phyloP scores from a whole-genome alignment of 2,797 vertebrate genomes.

The Myotis vivesi region DNA sequence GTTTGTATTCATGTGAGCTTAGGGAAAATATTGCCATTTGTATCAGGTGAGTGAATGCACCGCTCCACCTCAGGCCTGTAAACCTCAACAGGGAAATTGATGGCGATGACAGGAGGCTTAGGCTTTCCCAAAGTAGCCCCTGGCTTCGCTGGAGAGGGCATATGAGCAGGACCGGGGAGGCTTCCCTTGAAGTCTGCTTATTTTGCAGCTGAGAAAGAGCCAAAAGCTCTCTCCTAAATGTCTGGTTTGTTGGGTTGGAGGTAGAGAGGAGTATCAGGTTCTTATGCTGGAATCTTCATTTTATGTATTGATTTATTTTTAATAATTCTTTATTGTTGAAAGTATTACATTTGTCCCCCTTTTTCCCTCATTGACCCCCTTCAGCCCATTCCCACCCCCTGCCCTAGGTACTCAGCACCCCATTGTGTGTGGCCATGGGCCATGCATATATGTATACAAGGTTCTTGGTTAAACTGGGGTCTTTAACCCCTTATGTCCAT shows the following conservation, averaged over 20 bases:
- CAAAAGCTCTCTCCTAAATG: background rate
- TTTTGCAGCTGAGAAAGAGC: background rate
- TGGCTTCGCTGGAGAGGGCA: background rate
- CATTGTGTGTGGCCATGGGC: too few relatives aligned
- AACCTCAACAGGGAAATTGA: background rate
- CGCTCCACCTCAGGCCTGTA: conserved; percentile 8
- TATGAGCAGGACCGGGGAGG: background rate
- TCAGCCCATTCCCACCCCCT: too few relatives aligned
- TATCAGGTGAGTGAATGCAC: conserved; percentile 39
- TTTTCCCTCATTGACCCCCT: too few relatives aligned
- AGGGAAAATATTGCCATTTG: conserved; percentile 58
- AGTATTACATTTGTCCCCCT: too few relatives aligned
- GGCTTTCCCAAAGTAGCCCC: background rate
- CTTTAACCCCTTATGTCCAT: background rate
- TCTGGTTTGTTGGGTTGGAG: background rate
- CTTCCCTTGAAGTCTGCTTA: background rate
- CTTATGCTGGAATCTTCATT: background rate
- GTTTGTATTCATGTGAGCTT: conserved; percentile 45
- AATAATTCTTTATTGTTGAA: too few relatives aligned
- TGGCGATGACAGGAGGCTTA: background rate
- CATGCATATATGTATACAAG: background rate
- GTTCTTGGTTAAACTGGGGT: background rate
- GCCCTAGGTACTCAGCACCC: too few relatives aligned
- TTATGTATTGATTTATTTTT: too few relatives aligned
- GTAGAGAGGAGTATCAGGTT: background rate